Evolutionary conservation across 2,888 invertebrate genomes (phyloP).

Genomic region (Arrhopalites spinosus): DNA sequence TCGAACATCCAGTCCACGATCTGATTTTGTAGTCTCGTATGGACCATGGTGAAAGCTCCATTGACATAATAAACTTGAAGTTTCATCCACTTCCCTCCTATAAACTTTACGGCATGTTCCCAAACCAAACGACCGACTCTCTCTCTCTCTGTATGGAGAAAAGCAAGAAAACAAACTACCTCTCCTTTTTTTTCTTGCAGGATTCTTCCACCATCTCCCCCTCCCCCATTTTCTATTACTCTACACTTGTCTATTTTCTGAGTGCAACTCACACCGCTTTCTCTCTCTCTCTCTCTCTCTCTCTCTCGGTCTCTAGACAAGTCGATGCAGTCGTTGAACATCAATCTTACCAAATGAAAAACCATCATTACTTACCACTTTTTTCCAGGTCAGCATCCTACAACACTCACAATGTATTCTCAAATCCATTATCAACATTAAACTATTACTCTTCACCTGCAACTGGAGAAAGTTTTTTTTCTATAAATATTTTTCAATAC

Average conservation of each 20-base stretch:
- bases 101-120: neutral
- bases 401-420: constrained; percentile 16
- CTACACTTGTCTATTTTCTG: neutral
- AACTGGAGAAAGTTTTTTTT: neutral
- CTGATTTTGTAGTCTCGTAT: constrained; percentile 21
- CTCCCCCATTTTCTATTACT: neutral
- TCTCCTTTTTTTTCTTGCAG: too few relatives aligned
- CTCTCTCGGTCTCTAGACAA: too few relatives aligned
- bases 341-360: constrained; percentile 17
- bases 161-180: too few relatives aligned
- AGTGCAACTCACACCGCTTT: too few relatives aligned
- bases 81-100: neutral
- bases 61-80: constrained; percentile 10
- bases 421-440: constrained; percentile 21
- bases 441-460: constrained; percentile 7
- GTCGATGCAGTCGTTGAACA: constrained; percentile 18
- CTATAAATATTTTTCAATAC: neutral
- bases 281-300: too few relatives aligned
- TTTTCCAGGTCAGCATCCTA: constrained; percentile 22
- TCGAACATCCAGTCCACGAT: constrained; percentile 8
- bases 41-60: constrained; percentile 16
- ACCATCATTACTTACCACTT: constrained; percentile 9
- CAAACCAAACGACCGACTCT: neutral
- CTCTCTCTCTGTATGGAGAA: too few relatives aligned
- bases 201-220: too few relatives aligned